These are phyloP conservation scores for Regulus satrapa DNA, from an alignment of 2,113 vertebrate species.

Conservation along the genomic window DNA sequence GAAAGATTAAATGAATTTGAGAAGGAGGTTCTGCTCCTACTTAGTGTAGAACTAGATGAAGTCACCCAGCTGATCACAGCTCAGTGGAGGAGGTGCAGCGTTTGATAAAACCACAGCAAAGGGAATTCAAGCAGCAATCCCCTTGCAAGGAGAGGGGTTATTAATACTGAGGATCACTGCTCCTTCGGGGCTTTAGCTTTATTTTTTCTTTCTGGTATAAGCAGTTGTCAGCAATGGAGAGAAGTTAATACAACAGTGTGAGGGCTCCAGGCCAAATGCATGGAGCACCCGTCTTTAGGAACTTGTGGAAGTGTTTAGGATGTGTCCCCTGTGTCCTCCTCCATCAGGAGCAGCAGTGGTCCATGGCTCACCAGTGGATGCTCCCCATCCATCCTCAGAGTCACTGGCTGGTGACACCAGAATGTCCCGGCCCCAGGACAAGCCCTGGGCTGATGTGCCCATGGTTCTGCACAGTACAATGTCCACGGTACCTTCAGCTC, in stretches of 20 bases:
- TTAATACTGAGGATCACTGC: not conserved
- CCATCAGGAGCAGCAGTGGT: not conserved
- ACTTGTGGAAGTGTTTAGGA: not conserved
- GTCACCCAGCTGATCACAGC: not conserved
- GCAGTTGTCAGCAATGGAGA: not conserved
- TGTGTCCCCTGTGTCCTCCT: not conserved
- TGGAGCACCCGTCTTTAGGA: not conserved
- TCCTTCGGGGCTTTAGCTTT: not conserved
- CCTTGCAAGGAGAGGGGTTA: not conserved
- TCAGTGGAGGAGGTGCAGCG: not conserved
- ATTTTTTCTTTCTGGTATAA: not conserved
- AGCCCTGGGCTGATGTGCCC: not conserved
- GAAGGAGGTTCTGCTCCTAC: slow-evolving; percentile 30
- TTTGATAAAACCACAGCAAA: not conserved
- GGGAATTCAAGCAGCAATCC: not conserved
- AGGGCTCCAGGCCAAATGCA: not conserved
- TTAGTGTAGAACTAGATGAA: not conserved
- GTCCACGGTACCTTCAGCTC: accelerated
- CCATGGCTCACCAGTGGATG: not conserved
- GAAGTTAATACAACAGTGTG: not conserved
- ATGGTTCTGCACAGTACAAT: accelerated
- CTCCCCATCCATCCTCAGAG: not conserved
- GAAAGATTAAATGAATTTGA: not conserved
- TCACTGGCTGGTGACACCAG: not conserved
- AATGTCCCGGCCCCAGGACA: not conserved